Evolutionary conservation across 64 coral and sea anemone species (phyloP).

Genomic region (Porites lutea): DNA sequence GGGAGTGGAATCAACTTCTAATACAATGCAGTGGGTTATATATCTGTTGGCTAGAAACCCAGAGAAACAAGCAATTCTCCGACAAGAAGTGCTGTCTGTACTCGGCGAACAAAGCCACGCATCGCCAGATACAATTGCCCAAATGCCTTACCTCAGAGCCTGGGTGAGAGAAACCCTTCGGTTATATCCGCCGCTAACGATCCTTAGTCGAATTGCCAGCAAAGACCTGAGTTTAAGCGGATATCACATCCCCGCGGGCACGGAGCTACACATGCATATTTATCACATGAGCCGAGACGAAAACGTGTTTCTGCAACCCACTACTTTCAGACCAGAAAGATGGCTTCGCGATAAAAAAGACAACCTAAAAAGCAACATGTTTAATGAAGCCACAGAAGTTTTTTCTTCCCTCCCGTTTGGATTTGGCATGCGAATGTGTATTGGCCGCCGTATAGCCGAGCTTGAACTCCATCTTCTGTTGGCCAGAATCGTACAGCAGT

Average conservation of each 20-base stretch:
- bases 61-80: constrained; percentile 62
- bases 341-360: constrained; percentile 22
- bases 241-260: constrained; percentile 28
- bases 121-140: neutral
- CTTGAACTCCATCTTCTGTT: constrained; percentile 60
- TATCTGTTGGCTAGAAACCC: constrained; percentile 71
- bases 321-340: constrained; percentile 47
- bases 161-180: constrained; percentile 63
- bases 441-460: constrained; percentile 54
- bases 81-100: constrained; percentile 56
- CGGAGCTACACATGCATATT: neutral
- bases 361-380: neutral
- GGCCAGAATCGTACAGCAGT: constrained; percentile 16
- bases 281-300: constrained; percentile 39
- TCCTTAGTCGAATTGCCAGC: neutral
- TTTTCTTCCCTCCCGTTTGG: constrained; percentile 65
- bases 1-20: constrained; percentile 74
- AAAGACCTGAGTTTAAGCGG: constrained; percentile 24
- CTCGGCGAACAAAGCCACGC: neutral
- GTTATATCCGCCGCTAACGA: constrained; percentile 47
- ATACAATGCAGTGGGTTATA: constrained; percentile 71
- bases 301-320: constrained; percentile 9
- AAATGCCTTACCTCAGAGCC: constrained; percentile 65
- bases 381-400: neutral
- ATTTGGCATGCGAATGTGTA: constrained; percentile 60